Evolutionary conservation across 2,888 invertebrate species (phyloP).

Genomic region (Dascillus cervinus): DNA sequence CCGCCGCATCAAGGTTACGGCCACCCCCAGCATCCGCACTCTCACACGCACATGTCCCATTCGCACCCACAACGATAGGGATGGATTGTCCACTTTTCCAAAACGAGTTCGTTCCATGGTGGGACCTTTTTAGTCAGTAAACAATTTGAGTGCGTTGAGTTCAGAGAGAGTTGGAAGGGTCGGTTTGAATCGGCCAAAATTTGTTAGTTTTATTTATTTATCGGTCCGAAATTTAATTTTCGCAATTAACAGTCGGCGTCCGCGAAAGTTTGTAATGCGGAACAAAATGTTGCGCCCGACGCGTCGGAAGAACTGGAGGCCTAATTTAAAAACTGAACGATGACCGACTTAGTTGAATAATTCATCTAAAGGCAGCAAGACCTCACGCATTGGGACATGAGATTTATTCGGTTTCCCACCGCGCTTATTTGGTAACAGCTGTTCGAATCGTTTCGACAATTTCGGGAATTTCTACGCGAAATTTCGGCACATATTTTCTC

Average conservation of each 20-base stretch:
- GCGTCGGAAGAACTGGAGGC: slow-evolving; percentile 23
- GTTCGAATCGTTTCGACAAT: slow-evolving; percentile 14
- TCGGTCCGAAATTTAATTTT: no score
- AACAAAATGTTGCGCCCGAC: slow-evolving; percentile 19
- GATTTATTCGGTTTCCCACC: slow-evolving; percentile 37
- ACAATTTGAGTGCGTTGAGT: no score
- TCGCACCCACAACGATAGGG: slow-evolving; percentile 76
- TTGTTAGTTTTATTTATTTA: no score
- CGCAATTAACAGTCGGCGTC: slow-evolving; percentile 15
- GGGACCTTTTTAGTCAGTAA: no score
- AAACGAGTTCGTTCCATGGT: no score
- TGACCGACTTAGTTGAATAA: slow-evolving; percentile 35
- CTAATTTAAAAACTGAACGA: slow-evolving; percentile 29
- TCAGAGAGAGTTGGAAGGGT: no score
- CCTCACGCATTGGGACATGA: slow-evolving; percentile 37
- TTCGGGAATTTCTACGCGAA: slow-evolving; percentile 9
- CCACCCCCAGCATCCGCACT: slow-evolving; percentile 65
- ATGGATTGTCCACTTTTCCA: no score
- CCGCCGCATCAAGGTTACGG: slow-evolving; percentile 49
- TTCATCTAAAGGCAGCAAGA: slow-evolving; percentile 34
- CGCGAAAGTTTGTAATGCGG: slow-evolving; percentile 16
- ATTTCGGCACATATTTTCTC: slow-evolving; percentile 2
- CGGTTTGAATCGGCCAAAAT: no score
- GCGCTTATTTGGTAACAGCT: slow-evolving; percentile 24
- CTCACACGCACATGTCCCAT: slow-evolving; percentile 61